These are phyloP conservation scores for Parnassius orleans DNA, from an alignment of 2,888 invertebrate genomes.

Conservation along the genomic window DNA sequence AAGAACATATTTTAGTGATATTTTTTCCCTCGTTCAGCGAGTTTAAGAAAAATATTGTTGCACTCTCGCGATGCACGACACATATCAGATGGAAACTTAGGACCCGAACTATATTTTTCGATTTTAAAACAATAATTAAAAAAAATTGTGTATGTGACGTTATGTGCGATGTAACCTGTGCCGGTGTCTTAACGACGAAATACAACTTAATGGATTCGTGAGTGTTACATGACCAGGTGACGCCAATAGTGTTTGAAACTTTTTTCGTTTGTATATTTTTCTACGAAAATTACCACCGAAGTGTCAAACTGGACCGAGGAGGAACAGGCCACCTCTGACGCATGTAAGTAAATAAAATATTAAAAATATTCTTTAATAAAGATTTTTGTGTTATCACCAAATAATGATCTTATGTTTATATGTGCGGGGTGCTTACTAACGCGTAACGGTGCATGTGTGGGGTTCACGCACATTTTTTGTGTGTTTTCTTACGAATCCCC, in stretches of 20 bases:
- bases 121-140: constrained; percentile 47
- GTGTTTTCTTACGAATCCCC: constrained; percentile 64
- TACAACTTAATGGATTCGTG: constrained; percentile 64
- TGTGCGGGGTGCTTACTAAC: constrained; percentile 51
- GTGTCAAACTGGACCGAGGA: constrained; percentile 80
- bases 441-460: constrained; percentile 55
- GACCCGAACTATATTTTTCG: constrained; percentile 72
- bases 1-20: constrained; percentile 59
- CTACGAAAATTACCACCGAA: constrained; percentile 74
- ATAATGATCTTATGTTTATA: constrained; percentile 39
- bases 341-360: constrained; percentile 62
- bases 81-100: constrained; percentile 79
- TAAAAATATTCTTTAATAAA: constrained; percentile 35
- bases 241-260: constrained; percentile 58
- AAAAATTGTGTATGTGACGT: constrained; percentile 64
- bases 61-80: constrained; percentile 55
- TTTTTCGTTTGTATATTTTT: constrained; percentile 55
- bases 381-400: constrained; percentile 33
- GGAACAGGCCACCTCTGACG: constrained; percentile 78
- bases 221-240: constrained; percentile 68
- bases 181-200: constrained; percentile 61
- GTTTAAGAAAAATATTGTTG: constrained; percentile 28
- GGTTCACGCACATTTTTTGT: constrained; percentile 76
- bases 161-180: constrained; percentile 70
- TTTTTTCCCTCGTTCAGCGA: constrained; percentile 47